phyloP scores from a whole-genome alignment of 1,140 invertebrate species.

The Drosophila quadrilineata region DNA sequence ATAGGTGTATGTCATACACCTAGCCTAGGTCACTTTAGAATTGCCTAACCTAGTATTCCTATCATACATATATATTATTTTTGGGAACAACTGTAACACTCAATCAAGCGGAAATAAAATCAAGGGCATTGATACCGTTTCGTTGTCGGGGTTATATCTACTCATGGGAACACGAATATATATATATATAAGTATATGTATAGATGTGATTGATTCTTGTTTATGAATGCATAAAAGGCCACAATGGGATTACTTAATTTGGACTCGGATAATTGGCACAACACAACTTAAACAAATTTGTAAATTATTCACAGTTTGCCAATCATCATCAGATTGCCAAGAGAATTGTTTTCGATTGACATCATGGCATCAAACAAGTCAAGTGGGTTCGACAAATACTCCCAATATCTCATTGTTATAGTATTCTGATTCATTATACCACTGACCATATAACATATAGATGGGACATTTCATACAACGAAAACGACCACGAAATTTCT shows the following conservation, averaged over 20 bases:
- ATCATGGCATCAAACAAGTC: no score
- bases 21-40: constrained; percentile 39
- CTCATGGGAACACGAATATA: not conserved
- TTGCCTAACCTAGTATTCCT: constrained; percentile 17
- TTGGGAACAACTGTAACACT: constrained; percentile 45
- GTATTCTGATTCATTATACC: no score
- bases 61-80: no score
- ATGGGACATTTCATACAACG: no score
- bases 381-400: no score
- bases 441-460: no score
- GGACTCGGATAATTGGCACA: constrained; percentile 54
- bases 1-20: no score
- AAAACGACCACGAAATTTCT: no score
- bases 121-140: constrained; percentile 36
- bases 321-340: constrained; percentile 28
- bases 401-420: no score
- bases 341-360: constrained; percentile 60
- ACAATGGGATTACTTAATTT: constrained; percentile 50
- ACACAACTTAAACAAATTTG: constrained; percentile 51
- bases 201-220: not conserved
- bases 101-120: constrained; percentile 64
- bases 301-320: constrained; percentile 55
- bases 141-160: constrained; percentile 20
- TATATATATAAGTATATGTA: constrained; percentile 7
- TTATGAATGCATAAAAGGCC: constrained; percentile 23